Base-by-base conservation (phyloP, 1,140 invertebrate genomes). In the Hylaeus volcanicus region DNA sequence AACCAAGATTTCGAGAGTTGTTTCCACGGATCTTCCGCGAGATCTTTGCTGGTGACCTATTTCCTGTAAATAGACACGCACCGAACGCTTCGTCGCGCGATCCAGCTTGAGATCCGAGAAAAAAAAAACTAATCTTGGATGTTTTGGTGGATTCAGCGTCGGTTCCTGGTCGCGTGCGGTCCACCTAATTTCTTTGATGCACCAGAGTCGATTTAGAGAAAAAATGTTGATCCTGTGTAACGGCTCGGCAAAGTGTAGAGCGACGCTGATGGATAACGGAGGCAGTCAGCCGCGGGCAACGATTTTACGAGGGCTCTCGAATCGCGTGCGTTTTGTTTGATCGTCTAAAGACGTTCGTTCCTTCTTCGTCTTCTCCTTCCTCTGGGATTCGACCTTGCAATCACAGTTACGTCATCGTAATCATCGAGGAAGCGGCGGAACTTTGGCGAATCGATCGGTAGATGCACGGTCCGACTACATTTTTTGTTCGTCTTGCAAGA, bases 271-370 rank as follows among this genome's bases (percentile, higher is more conserved):
- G 80, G 75, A 82, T 82, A 79, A 79, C 80, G 80, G 74, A 81
- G 73, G 79, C 74, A 56, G 39, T 39, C 61, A 26, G 74, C 68
- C 80, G 69, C 75, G 80, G 75, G 80, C 80, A 73, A 82, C 75
- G 80, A 82, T 82, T 82, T 82, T 73, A 82, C 75, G 80, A 82
- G 80, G 63, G 80, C 74, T 61, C 74, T 76, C 65, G 80, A 82
- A 77, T 65, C 73, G 64, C 63, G 39, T 45, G 68, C 69, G 80
- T 78, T 82, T 79, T 82, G 75, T 82, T 82, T 82, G 80, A 78
- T 77, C 79, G 68, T 71, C 75, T 41, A 77, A 77, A 77, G 58
- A 63, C 37, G 56, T 43, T 73, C 58, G 5, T 43, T 53, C 53
- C 58, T 78, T 53, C 14, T 45, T 14, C 15, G n/a, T n/a, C 6